Evolutionary conservation across 2,888 invertebrate genomes (phyloP), one percentile per base, ranked within the genome.

Genomic region (Cactoblastis cactorum): DNA sequence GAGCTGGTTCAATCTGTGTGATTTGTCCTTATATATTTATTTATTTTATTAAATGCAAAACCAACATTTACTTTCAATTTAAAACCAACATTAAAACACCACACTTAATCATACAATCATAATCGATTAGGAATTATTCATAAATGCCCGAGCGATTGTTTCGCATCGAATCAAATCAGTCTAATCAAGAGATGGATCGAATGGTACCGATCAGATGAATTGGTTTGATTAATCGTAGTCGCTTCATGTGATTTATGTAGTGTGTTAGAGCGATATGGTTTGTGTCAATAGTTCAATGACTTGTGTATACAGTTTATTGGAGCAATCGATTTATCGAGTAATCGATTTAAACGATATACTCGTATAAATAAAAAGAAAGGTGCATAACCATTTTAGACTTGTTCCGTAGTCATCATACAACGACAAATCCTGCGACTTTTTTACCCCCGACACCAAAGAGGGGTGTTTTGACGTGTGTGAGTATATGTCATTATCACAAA

Each of bases 131-230:
- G 69, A 73, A 72, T 73, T 69, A 80, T 73, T 77, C 73, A 73
- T 74, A 67, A 72, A 65, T 62, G 61, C 61, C 61, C 58, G 60
- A 69, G 63, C 62, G 65, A 77, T 80, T 80, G 80, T 80, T 77
- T 77, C 66, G 71, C 79, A 69, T 72, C 73, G 74, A 64, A 67
- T 67, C 78, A 75, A 77, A 76, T 72, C 74, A 71, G 59, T 69
- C 59, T 71, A 71, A 72, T 76, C 73, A 71, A 73, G 71, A 74
- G 80, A 84, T 81, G 72, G 73, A 87, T 84, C 80, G 84, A 83
- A 80, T 75, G 70, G 71, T 77, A 78, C 74, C 83, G 75, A 69
- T 70, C 73, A 72, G 71, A 68, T 74, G 78, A 78, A 70, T 69
- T 69, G 75, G 77, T 79, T 49, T 85, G 85, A 85, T 85, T 78